phyloP scores from a whole-genome alignment of 2,888 invertebrate genomes.

The Empis stercorea region DNA sequence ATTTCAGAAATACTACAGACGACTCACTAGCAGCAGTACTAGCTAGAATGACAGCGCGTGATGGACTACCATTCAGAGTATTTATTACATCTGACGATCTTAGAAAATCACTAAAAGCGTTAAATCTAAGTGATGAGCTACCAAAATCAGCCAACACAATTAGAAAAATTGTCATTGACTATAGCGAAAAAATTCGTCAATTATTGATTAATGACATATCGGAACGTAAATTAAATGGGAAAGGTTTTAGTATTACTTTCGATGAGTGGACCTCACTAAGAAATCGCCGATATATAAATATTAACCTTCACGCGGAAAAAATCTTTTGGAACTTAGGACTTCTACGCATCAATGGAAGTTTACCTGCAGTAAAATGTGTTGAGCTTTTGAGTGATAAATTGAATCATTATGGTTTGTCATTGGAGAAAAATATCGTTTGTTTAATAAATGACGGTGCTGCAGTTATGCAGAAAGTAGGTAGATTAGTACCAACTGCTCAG shows the following conservation, averaged over 20 bases:
- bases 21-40: neutral
- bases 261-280: slow-evolving; percentile 2
- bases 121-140: neutral
- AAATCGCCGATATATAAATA: slow-evolving; percentile 1
- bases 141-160: neutral
- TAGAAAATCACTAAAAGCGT: neutral
- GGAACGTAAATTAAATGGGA: neutral
- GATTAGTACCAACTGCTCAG: no score
- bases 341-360: neutral
- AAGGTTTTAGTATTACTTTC: slow-evolving; percentile 1
- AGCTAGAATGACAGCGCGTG: slow-evolving; percentile 1
- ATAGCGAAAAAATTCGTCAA: neutral
- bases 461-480: no score
- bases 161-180: neutral
- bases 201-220: neutral
- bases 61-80: neutral
- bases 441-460: neutral
- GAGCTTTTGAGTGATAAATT: neutral
- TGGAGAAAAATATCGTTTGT: neutral
- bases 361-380: slow-evolving; percentile 1
- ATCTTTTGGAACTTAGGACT: slow-evolving; percentile 1
- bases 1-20: no score
- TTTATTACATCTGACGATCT: neutral
- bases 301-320: neutral
- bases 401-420: neutral